Base-by-base conservation (phyloP, 2,888 invertebrate genomes). In the Drosophila neotestacea region DNA sequence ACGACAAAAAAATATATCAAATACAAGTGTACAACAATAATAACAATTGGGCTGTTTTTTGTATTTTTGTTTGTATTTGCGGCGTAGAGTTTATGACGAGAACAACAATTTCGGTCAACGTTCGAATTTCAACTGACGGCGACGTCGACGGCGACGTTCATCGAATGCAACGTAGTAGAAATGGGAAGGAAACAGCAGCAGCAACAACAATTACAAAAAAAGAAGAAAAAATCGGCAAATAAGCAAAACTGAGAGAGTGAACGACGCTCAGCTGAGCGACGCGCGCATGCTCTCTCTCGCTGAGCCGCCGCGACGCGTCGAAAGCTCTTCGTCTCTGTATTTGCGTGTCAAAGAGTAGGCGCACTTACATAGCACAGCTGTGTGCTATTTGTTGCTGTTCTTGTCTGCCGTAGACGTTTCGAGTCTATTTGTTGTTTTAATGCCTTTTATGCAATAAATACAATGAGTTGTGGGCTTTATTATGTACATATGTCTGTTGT, bases 91-190 rank as follows among this genome's bases (percentile, higher is more conserved):
- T 58, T 56, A 48, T 28, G 27, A 42, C 65, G 65, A 74, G 69
- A 69, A 64, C 79, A 83, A 85, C 89, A 81, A 82, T 79, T 87
- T 82, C 90, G 84, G 84, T 88, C 90, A 87, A 89, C 90, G 90
- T 85, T 77, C 81, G 81, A 72, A 80, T 76, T 77, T 81, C 88
- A 85, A 90, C 90, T 90, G 90, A 85, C 44, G 36, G 60, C 68
- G 65, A 62, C 70, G 77, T 56, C 76, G 74, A 63, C 73, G 54
- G 48, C 74, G 66, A 56, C 71, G 76, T 59, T 75, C 39, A 60
- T 30, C 46, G 73, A 82, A 72, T 83, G 85, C 85, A 83, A 74
- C 67, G 74, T 80, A 76, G 78, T 82, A 84, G 73, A 79, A 79
- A 79, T 79, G 76, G 67, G 81, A 82, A 80, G 85, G 78, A 81